Percentiles rank a stretch among this genome's conserved stretches.
phyloP scores from a whole-genome alignment of 2,888 invertebrate genomes.

The Pseudococcus jackbeardsleyi region DNA sequence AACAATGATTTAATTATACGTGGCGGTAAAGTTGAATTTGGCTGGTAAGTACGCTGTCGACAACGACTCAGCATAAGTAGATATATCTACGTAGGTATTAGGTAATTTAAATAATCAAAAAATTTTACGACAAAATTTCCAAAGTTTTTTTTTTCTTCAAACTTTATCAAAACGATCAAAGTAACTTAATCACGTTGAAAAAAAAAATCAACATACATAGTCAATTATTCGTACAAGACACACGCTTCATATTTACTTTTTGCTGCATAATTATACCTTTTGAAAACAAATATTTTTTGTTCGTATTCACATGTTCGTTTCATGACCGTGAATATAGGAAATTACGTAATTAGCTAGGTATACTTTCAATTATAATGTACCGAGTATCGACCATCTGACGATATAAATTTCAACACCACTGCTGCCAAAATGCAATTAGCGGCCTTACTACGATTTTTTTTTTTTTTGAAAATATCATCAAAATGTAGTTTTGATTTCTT shows the following conservation, averaged over 20 bases:
- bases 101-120: not conserved
- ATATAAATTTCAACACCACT: no score
- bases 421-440: no score
- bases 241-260: not conserved
- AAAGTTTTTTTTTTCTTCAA: not conserved
- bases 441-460: no score
- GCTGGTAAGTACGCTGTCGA: not conserved
- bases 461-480: no score
- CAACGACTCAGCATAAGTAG: not conserved
- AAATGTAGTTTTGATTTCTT: no score
- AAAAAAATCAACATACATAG: not conserved
- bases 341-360: not conserved
- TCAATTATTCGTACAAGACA: not conserved
- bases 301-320: not conserved
- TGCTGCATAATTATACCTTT: not conserved
- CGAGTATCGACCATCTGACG: no score
- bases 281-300: not conserved
- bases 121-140: conserved; percentile 1
- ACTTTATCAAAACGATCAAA: not conserved
- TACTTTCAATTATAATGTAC: not conserved
- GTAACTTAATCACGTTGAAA: not conserved
- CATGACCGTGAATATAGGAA: not conserved
- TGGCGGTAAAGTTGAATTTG: no score
- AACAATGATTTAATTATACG: not conserved
- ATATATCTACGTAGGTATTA: not conserved